phyloP scores from a whole-genome alignment of 2,888 invertebrate genomes.

The Hemistola chrysoprasaria region DNA sequence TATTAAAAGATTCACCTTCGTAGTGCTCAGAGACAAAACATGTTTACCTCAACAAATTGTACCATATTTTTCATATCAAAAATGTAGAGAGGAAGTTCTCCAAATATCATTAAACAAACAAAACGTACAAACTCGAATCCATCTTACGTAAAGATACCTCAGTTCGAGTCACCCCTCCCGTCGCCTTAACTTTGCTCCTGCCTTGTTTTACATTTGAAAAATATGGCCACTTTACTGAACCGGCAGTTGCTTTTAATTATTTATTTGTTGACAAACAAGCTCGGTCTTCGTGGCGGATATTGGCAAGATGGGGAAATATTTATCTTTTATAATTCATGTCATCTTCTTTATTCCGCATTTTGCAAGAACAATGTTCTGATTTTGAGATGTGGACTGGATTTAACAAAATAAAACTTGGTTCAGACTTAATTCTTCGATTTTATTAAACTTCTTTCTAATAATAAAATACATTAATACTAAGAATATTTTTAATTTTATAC shows the following conservation, averaged over 20 bases:
- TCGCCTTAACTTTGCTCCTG: conserved; percentile 14
- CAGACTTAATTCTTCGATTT: no score
- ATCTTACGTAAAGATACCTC: conserved; percentile 17
- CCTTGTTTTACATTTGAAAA: conserved; percentile 19
- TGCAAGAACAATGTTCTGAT: no score
- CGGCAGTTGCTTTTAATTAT: conserved; percentile 16
- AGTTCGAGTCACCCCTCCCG: conserved; percentile 6
- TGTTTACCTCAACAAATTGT: background rate
- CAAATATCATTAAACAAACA: conserved; percentile 15
- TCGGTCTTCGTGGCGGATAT: conserved; percentile 14
- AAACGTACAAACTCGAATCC: conserved; percentile 20
- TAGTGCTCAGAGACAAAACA: background rate
- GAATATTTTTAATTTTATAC: no score
- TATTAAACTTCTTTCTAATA: no score
- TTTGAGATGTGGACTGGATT: conserved; percentile 3
- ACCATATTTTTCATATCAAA: conserved; percentile 6
- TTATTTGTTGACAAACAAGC: conserved; percentile 23
- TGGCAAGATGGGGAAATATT: conserved; percentile 17
- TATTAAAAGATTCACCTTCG: background rate
- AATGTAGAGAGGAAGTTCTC: conserved; percentile 9
- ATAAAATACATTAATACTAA: no score
- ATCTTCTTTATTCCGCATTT: no score
- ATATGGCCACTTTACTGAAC: conserved; percentile 15
- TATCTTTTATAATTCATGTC: conserved; percentile 10
- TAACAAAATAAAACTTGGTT: no score